These are phyloP conservation scores for Polyploca ridens DNA, from an alignment of 2,888 invertebrate species.

Conservation along the genomic window DNA sequence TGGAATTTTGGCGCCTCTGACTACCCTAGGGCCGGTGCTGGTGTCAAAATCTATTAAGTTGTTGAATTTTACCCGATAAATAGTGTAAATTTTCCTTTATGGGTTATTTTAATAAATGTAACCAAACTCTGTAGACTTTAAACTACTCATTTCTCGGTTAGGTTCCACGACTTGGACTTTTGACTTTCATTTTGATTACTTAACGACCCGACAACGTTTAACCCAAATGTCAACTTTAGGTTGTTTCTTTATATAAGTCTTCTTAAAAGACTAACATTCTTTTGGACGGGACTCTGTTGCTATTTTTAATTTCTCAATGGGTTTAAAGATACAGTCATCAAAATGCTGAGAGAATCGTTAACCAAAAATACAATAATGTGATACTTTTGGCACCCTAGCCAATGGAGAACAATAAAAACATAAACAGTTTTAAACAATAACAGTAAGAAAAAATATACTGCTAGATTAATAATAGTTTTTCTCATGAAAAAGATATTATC, in stretches of 20 bases:
- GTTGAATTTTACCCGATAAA: no score
- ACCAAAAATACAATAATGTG: constrained; percentile 3
- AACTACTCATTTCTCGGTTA: no score
- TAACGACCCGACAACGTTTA: no score
- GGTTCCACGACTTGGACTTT: no score
- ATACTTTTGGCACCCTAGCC: background rate
- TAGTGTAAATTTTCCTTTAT: no score
- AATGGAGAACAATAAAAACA: constrained; percentile 1
- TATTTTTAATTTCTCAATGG: background rate
- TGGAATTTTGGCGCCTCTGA: no score
- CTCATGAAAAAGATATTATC: background rate
- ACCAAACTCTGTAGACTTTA: no score
- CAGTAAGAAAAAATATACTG: background rate
- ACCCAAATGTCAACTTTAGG: background rate
- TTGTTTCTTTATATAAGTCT: background rate
- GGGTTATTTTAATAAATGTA: no score
- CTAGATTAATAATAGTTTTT: background rate
- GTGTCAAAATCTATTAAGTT: no score
- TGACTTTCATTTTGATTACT: no score
- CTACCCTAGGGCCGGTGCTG: no score
- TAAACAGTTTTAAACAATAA: background rate
- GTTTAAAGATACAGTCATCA: background rate
- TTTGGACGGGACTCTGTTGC: no score
- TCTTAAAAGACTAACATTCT: background rate
- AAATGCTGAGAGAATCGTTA: background rate